Percentiles rank a stretch among this genome's conserved stretches.
Evolutionary conservation across 1,140 invertebrate species (phyloP).

Genomic region (Ceratina australensis): DNA sequence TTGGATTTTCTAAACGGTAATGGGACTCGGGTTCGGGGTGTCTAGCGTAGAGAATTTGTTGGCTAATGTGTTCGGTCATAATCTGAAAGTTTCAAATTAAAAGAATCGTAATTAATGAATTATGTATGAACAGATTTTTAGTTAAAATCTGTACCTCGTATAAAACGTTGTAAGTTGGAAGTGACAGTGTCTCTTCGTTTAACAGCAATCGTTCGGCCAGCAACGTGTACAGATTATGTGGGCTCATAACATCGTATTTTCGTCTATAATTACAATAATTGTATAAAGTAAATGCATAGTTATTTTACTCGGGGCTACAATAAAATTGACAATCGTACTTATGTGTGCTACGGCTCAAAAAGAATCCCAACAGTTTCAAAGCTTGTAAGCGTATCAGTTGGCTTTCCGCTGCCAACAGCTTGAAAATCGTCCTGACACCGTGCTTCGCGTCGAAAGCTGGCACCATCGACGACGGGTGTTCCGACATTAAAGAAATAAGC

Average conservation of each 20-base stretch:
- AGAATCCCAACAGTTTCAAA: constrained; percentile 96
- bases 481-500: constrained; percentile 97
- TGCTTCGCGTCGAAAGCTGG: constrained; percentile 99
- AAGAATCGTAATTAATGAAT: background rate
- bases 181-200: constrained; percentile 92
- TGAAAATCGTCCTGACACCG: constrained; percentile 97
- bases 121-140: background rate
- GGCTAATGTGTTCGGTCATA: constrained; percentile 97
- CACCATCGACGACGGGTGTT: constrained; percentile 99
- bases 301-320: background rate
- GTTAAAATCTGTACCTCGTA: constrained; percentile 87
- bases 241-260: constrained; percentile 99
- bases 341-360: constrained; percentile 95
- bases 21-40: constrained; percentile 97
- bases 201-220: constrained; percentile 94
- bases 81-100: constrained; percentile 82
- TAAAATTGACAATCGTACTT: constrained; percentile 84
- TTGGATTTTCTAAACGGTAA: constrained; percentile 97
- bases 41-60: constrained; percentile 94
- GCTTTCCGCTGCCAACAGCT: constrained; percentile 95
- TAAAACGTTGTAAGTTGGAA: constrained; percentile 99
- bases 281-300: background rate
- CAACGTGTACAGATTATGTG: constrained; percentile 98
- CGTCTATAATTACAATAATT: constrained; percentile 81
- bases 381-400: constrained; percentile 97